A percentile compares a stretch with the other conserved stretches of the same genome.
These are phyloP conservation scores for Scaptomyza cyrtandrae DNA, from an alignment of 2,888 invertebrate genomes.

Conservation along the genomic window DNA sequence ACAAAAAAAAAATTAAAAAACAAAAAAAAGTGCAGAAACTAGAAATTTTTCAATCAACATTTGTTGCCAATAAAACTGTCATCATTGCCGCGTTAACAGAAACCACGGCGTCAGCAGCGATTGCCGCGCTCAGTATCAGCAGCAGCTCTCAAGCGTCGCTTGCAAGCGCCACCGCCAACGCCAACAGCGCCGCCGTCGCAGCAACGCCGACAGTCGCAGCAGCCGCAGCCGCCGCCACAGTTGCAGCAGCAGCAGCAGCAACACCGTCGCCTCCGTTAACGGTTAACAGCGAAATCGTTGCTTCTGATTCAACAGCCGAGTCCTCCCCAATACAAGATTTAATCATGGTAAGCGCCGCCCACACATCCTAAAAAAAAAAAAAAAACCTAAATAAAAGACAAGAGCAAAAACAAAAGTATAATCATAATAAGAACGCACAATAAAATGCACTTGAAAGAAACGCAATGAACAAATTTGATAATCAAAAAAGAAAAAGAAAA, in stretches of 20 bases:
- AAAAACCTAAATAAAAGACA: constrained; percentile 27
- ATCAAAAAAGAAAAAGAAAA: constrained; percentile 12
- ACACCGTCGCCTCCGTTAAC: constrained; percentile 58
- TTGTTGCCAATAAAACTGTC: constrained; percentile 79
- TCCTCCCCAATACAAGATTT: constrained; percentile 79
- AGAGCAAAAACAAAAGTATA: constrained; percentile 29
- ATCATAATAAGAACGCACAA: constrained; percentile 38
- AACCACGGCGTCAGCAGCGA: constrained; percentile 78
- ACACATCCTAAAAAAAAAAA: constrained; percentile 54
- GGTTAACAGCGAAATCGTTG: constrained; percentile 68
- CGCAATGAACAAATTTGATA: constrained; percentile 31
- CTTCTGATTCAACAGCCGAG: constrained; percentile 71
- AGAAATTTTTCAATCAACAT: constrained; percentile 71
- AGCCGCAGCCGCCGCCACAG: constrained; percentile 38
- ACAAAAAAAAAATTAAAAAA: constrained; percentile 10
- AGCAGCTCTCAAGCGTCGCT: constrained; percentile 76
- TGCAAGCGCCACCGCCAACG: constrained; percentile 57
- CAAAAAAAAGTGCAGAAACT: constrained; percentile 47
- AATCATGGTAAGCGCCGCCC: constrained; percentile 83
- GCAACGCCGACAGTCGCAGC: constrained; percentile 32
- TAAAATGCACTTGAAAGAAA: constrained; percentile 56
- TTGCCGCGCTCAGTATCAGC: constrained; percentile 80
- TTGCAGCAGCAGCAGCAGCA: constrained; percentile 41
- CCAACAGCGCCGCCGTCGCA: constrained; percentile 27
- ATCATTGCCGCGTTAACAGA: constrained; percentile 82